These are phyloP conservation scores for Lumbricus terrestris DNA, from an alignment of 2,888 invertebrate species.

Conservation along the genomic window DNA sequence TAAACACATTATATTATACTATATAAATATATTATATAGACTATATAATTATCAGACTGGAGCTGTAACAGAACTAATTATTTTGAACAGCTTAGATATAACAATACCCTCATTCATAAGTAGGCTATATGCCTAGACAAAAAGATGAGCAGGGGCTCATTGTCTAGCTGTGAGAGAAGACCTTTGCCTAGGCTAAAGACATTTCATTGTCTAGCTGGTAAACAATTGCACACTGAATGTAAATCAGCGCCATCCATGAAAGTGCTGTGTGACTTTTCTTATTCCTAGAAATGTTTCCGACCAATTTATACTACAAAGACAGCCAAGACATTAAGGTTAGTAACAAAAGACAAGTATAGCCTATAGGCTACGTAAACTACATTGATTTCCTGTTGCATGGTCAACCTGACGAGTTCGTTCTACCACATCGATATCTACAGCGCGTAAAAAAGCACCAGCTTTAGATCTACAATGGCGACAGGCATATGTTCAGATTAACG, in stretches of 20 bases:
- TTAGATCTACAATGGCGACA: too few species aligned
- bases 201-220: background rate
- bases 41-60: background rate
- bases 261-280: background rate
- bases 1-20: too few species aligned
- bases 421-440: too few species aligned
- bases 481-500: too few species aligned
- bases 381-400: background rate
- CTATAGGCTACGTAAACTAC: too few species aligned
- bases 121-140: background rate
- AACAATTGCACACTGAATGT: background rate
- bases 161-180: background rate
- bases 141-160: background rate
- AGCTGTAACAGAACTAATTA: background rate
- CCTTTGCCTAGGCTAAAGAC: background rate
- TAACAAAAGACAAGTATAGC: background rate
- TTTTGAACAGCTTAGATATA: background rate
- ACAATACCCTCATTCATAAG: too few species aligned
- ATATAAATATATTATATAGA: too few species aligned
- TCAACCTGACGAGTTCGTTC: background rate
- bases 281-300: slow-evolving; percentile 23
- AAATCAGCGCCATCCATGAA: background rate
- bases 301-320: slow-evolving; percentile 26
- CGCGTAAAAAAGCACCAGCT: too few species aligned
- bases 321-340: slow-evolving; percentile 9